A percentile compares a stretch with the other conserved stretches of the same genome.
Conservation (phyloP, 2,888 invertebrate genomes). For the Apodemia mormo region DNA sequence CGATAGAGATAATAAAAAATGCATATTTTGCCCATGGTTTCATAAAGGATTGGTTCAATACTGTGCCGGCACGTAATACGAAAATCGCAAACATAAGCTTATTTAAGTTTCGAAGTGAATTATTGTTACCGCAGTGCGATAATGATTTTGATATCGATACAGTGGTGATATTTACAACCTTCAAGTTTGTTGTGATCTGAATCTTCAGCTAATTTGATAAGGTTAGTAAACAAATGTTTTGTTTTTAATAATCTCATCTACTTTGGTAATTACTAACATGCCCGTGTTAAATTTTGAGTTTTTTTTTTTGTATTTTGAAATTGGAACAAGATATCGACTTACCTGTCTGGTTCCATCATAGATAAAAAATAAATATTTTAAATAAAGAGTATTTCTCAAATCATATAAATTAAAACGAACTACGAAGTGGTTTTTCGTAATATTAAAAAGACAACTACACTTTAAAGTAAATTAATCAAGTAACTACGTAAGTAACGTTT, state of each 20-base stretch:
- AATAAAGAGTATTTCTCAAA: no score
- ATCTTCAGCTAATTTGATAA: constrained; percentile 40
- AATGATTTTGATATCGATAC: constrained; percentile 42
- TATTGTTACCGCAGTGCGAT: constrained; percentile 48
- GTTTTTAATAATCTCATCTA: constrained; percentile 9
- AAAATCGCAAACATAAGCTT: constrained; percentile 43
- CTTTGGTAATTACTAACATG: no score
- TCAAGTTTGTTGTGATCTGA: constrained; percentile 40
- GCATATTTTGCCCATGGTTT: constrained; percentile 75
- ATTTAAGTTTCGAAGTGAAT: constrained; percentile 38
- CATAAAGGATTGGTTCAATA: constrained; percentile 65
- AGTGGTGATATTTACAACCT: constrained; percentile 52
- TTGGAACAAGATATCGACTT: no score
- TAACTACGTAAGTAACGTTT: no score
- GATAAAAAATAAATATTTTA: no score
- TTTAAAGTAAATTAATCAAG: no score
- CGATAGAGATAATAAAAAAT: constrained; percentile 79
- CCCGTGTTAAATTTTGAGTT: no score
- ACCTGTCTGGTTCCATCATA: no score
- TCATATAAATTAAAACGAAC: no score
- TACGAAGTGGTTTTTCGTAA: no score
- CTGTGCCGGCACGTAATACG: constrained; percentile 46
- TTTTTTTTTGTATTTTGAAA: no score
- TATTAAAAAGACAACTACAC: no score
- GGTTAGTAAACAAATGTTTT: constrained; percentile 67